phyloP scores from a whole-genome alignment of 1,140 invertebrate genomes.

The Trachymyrmex cornetzi region DNA sequence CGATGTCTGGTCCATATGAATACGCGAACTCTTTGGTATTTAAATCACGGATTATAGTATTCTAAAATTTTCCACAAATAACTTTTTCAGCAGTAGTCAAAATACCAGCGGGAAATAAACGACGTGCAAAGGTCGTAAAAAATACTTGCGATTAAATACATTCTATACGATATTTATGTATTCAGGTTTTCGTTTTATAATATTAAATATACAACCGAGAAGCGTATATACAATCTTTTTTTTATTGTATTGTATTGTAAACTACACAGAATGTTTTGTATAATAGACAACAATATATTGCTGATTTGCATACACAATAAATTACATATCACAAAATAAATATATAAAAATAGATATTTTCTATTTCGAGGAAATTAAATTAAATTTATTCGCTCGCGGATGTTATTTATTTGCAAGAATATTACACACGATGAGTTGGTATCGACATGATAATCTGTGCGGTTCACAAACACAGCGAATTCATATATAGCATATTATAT shows the following conservation, averaged over 20 bases:
- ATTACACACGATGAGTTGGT: neutral
- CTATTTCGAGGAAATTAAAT: neutral
- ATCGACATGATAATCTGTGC: conserved; percentile 4
- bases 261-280: neutral
- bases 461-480: neutral
- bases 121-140: neutral
- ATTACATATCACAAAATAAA: conserved; percentile 7
- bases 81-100: neutral
- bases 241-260: neutral
- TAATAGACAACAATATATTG: neutral
- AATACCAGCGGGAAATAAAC: neutral
- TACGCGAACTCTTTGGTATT: neutral
- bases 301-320: neutral
- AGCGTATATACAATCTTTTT: conserved; percentile 7
- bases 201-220: neutral
- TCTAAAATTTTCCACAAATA: neutral
- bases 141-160: conserved; percentile 14
- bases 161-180: neutral
- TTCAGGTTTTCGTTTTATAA: neutral
- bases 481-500: conserved; percentile 1
- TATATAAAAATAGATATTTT: neutral
- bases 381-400: neutral
- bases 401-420: neutral
- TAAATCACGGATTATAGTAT: neutral
- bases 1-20: neutral